Evolutionary conservation across 1,140 invertebrate genomes (phyloP).

Genomic region (Dinothrombium tinctorium): DNA sequence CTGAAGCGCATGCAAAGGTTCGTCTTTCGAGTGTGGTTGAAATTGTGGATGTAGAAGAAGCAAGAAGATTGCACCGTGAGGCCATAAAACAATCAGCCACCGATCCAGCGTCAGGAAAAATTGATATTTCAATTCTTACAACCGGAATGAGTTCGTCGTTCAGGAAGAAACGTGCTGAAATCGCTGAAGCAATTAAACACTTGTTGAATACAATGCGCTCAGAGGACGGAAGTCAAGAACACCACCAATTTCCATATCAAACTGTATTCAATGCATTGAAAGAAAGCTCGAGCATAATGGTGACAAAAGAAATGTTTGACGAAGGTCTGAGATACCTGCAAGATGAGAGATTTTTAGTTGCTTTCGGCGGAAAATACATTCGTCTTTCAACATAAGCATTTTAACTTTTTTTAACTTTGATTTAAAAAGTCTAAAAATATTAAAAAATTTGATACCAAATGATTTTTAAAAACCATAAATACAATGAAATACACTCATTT

Average conservation of each 20-base stretch:
- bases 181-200: constrained; percentile 44
- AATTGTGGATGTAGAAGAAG: constrained; percentile 78
- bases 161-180: constrained; percentile 44
- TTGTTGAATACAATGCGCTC: constrained; percentile 38
- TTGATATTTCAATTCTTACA: constrained; percentile 83
- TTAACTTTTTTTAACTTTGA: no score
- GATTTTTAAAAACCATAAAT: no score
- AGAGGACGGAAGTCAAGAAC: constrained; percentile 18
- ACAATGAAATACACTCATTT: no score
- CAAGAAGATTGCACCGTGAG: constrained; percentile 73
- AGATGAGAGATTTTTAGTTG: constrained; percentile 56
- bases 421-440: no score
- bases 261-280: constrained; percentile 60
- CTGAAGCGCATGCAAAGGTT: constrained; percentile 91
- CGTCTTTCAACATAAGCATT: no score
- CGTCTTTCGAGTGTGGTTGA: constrained; percentile 58
- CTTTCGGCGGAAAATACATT: constrained; percentile 58
- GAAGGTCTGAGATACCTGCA: constrained; percentile 72
- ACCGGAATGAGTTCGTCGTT: constrained; percentile 68
- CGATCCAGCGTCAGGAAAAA: constrained; percentile 81
- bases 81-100: constrained; percentile 91
- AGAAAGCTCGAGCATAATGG: constrained; percentile 44
- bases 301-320: constrained; percentile 72
- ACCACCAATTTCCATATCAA: constrained; percentile 42
- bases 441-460: no score